phyloP scores from a whole-genome alignment of 1,140 invertebrate genomes.

The Bombus affinis region DNA sequence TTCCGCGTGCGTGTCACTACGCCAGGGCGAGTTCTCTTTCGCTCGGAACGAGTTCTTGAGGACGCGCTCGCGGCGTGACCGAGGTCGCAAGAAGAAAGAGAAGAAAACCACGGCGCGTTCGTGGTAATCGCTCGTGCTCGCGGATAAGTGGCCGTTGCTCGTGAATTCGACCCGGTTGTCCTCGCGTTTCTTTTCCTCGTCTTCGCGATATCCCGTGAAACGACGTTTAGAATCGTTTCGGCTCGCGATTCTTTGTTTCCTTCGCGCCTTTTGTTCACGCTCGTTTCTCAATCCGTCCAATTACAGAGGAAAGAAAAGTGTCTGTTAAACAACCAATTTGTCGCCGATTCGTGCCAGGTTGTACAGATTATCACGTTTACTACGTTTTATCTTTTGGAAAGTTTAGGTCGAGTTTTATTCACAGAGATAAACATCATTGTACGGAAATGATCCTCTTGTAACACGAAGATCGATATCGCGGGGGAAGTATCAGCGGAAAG shows the following conservation, averaged over 20 bases:
- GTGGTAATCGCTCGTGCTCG: background rate
- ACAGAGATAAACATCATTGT: no score
- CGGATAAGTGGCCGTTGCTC: background rate
- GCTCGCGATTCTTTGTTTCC: background rate
- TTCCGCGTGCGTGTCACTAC: slow-evolving; percentile 37
- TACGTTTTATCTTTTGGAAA: background rate
- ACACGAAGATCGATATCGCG: no score
- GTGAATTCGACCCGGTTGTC: slow-evolving; percentile 7
- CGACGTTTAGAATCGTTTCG: background rate
- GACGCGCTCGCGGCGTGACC: slow-evolving; percentile 56
- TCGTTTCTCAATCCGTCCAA: background rate
- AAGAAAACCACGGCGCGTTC: slow-evolving; percentile 16
- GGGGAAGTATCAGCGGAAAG: no score
- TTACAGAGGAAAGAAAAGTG: background rate
- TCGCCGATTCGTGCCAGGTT: background rate
- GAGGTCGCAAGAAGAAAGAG: slow-evolving; percentile 43
- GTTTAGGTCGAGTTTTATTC: background rate
- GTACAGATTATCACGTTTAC: background rate
- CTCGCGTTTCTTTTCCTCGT: background rate
- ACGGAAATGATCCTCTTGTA: no score
- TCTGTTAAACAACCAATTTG: background rate
- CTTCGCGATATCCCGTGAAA: background rate
- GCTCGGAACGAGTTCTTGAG: slow-evolving; percentile 60
- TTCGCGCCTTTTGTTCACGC: background rate
- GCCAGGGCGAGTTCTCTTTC: slow-evolving; percentile 61